These are phyloP conservation scores for Mustela lutreola DNA, from an alignment of 2,113 vertebrate species.

Conservation along the genomic window DNA sequence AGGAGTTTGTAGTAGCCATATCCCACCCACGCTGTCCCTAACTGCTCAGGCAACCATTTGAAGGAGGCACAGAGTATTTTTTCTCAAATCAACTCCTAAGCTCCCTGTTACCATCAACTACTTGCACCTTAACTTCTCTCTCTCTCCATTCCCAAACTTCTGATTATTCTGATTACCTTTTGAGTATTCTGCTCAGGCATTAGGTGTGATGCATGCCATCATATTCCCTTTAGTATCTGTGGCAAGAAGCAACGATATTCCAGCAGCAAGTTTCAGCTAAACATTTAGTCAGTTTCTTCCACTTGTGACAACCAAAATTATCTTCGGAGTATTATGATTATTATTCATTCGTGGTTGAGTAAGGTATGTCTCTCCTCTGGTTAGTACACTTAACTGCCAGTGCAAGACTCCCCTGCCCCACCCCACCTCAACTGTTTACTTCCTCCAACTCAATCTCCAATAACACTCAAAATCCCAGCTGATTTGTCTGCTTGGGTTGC, in stretches of 20 bases:
- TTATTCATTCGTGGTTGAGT: neutral
- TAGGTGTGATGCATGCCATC: neutral
- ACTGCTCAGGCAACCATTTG: neutral
- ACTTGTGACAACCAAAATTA: neutral
- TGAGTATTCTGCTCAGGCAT: neutral
- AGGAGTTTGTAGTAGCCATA: neutral
- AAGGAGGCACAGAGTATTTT: neutral
- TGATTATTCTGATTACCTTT: neutral
- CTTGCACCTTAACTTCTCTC: neutral
- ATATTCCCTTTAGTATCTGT: neutral
- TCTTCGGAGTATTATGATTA: neutral
- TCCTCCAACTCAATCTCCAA: neutral
- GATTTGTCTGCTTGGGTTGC: neutral
- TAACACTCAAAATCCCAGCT: neutral
- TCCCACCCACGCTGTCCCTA: no score
- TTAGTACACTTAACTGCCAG: neutral
- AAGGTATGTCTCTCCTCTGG: neutral
- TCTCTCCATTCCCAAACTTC: neutral
- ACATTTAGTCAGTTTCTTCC: neutral
- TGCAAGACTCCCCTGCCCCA: accelerated
- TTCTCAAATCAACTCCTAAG: neutral
- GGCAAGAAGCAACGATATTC: neutral
- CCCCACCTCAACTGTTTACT: neutral
- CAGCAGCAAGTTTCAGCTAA: neutral
- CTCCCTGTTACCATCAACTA: neutral